Evolutionary conservation across 2,113 vertebrate species (phyloP), one percentile per base, ranked within the genome.

Genomic region (Psophia crepitans): DNA sequence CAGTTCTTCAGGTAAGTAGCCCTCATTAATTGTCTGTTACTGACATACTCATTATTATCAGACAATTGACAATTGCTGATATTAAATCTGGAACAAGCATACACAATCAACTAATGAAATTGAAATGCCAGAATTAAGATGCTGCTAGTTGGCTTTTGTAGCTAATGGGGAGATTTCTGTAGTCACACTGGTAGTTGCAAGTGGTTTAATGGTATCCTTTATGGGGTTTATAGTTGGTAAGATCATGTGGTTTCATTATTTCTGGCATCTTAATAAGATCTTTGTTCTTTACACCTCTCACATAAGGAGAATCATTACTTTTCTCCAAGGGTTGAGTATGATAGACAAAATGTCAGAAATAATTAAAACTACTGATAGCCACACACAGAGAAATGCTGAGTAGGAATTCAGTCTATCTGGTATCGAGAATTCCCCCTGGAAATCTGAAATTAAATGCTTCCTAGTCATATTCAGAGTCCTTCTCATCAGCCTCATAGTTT

Each of bases 301-400:
- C 57, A 83, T 26, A 9, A 89, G 80, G 87, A 96, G 63, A n/a
- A 27, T 89, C 73, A 70, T 69, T 94, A 48, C 58, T 96, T 53
- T 84, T 79, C 81, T 97, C 82, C 53, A 76, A 75, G 63, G 90
- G 96, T 73, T 48, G 28, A 79, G 20, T 76, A 18, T 97, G 90
- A 96, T 61, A 73, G 93, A 95, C 81, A 97, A 88, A 95, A 79
- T 93, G 84, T 96, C 94, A 97, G 94, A 81, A 95, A 90, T 95
- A 96, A 97, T 98, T 96, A 95, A 84, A 96, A 90, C 21, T 85
- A 87, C 85, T 70, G 84, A 73, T 91, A 6, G 22, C 70, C 68
- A 51, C 80, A 79, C 48, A 71, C 11, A 57, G 56, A 92, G 82
- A 90, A 81, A 33, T 30, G 17, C 77, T 69, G 63, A 74, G 44